A percentile compares a stretch with the other conserved stretches of the same genome.
phyloP scores from a whole-genome alignment of 2,888 invertebrate species.

The Antheraea yamamai region DNA sequence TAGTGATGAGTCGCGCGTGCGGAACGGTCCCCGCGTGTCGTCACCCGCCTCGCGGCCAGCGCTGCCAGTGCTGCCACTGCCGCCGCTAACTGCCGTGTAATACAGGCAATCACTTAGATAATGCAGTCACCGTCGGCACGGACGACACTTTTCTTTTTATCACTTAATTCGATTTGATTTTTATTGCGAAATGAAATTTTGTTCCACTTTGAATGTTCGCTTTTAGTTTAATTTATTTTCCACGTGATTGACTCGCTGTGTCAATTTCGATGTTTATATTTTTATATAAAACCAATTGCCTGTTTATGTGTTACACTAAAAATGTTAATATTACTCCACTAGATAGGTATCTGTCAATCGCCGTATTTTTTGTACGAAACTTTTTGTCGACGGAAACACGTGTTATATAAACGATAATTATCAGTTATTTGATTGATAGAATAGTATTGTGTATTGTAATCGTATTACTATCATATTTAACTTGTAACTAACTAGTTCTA shows the following conservation, averaged over 20 bases:
- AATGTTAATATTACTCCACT: neutral
- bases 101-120: constrained; percentile 19
- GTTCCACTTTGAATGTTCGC: neutral
- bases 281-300: neutral
- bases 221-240: constrained; percentile 11
- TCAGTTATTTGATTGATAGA: too few relatives aligned
- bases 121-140: constrained; percentile 6
- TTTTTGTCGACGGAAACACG: too few relatives aligned
- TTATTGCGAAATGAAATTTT: constrained; percentile 16
- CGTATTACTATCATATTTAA: too few relatives aligned
- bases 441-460: too few relatives aligned
- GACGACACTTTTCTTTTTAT: constrained; percentile 9
- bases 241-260: neutral
- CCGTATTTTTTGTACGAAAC: too few relatives aligned
- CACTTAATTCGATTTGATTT: constrained; percentile 12
- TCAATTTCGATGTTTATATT: neutral
- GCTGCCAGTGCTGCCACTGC: neutral
- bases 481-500: too few relatives aligned
- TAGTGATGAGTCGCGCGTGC: constrained; percentile 15
- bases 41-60: neutral
- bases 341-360: neutral
- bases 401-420: too few relatives aligned
- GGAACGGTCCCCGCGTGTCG: constrained; percentile 6
- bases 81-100: constrained; percentile 20
- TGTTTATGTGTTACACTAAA: neutral